These are phyloP conservation scores for Melipona quadrifasciata DNA, from an alignment of 1,140 invertebrate species.

Conservation along the genomic window DNA sequence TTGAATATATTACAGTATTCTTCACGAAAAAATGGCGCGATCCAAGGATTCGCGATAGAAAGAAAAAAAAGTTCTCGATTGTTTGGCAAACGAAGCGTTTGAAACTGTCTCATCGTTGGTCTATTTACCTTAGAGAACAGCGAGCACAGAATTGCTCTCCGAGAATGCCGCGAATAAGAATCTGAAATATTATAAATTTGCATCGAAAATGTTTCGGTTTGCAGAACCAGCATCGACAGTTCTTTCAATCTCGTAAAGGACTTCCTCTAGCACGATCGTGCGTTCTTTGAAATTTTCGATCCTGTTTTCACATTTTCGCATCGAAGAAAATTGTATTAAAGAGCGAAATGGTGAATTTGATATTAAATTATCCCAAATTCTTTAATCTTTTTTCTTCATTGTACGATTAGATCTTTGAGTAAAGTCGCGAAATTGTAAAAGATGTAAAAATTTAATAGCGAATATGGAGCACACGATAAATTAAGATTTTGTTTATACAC, in stretches of 20 bases:
- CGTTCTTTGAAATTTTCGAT: too few relatives aligned
- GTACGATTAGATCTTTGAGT: too few relatives aligned
- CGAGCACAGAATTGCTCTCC: not conserved
- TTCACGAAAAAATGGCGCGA: not conserved
- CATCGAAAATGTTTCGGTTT: constrained; percentile 16
- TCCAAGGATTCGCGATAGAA: not conserved
- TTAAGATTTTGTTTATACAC: too few relatives aligned
- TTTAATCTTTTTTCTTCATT: too few relatives aligned
- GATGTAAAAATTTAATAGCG: too few relatives aligned
- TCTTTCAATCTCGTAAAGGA: not conserved
- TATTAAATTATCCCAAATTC: too few relatives aligned
- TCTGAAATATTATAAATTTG: constrained; percentile 18
- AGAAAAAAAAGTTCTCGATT: not conserved
- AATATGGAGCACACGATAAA: too few relatives aligned
- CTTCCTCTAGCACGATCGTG: not conserved
- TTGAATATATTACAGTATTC: too few relatives aligned
- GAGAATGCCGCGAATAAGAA: not conserved
- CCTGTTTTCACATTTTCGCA: not conserved
- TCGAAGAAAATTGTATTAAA: not conserved
- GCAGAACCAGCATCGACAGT: not conserved
- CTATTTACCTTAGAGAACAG: not conserved
- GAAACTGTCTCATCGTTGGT: not conserved
- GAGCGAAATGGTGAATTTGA: not conserved
- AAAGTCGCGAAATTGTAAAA: too few relatives aligned
- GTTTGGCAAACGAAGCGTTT: not conserved